Evolutionary conservation across 2,888 invertebrate genomes (phyloP).

Genomic region (Synergus japonicus): DNA sequence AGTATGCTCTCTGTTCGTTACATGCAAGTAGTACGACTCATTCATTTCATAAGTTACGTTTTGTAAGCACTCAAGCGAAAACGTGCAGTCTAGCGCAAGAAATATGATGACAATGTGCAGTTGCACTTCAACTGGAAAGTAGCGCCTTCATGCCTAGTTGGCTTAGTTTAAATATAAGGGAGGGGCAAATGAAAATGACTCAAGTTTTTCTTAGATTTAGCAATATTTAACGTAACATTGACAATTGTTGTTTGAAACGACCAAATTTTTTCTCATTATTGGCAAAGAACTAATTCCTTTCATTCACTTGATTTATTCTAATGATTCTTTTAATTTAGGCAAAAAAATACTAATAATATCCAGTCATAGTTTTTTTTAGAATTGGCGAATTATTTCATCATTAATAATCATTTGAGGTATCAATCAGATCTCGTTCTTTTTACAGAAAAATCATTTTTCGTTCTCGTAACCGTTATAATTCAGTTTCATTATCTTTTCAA

Average conservation of each 20-base stretch:
- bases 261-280: not conserved
- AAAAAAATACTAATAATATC: not conserved
- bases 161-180: not conserved
- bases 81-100: constrained; percentile 33
- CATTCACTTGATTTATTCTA: too few relatives aligned
- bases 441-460: too few relatives aligned
- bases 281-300: not conserved
- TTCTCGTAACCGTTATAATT: too few relatives aligned
- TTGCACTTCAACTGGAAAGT: constrained; percentile 36
- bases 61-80: constrained; percentile 36
- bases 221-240: not conserved
- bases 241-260: not conserved
- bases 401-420: too few relatives aligned
- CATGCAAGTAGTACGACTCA: constrained; percentile 30
- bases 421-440: too few relatives aligned
- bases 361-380: too few relatives aligned
- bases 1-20: constrained; percentile 26
- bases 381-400: too few relatives aligned
- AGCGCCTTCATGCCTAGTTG: constrained; percentile 32
- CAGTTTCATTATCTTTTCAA: too few relatives aligned
- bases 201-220: constrained; percentile 5
- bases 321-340: too few relatives aligned
- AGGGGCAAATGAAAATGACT: not conserved
- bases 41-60: constrained; percentile 37
- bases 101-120: constrained; percentile 37